Evolutionary conservation across 2,888 invertebrate species (phyloP).

Genomic region (Epirrhoe alternata): DNA sequence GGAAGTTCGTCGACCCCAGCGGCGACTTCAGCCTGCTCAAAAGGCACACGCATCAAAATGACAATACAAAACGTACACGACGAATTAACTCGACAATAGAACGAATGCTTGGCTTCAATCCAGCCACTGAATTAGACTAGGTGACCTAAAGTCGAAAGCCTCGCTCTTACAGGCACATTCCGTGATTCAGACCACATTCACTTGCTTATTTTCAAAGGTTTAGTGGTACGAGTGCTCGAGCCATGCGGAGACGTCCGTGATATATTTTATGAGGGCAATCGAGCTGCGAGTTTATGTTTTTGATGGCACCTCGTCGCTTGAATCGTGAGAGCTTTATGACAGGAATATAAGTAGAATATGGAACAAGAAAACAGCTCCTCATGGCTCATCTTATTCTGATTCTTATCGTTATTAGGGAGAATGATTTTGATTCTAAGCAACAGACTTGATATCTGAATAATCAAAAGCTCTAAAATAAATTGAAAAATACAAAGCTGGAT

Average conservation of each 20-base stretch:
- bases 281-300: constrained; percentile 33
- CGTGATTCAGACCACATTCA: constrained; percentile 30
- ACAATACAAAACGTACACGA: constrained; percentile 70
- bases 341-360: constrained; percentile 17
- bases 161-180: constrained; percentile 44
- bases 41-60: constrained; percentile 59
- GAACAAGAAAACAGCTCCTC: background rate
- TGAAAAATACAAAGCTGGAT: constrained; percentile 2
- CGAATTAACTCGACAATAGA: constrained; percentile 72
- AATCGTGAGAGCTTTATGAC: constrained; percentile 34
- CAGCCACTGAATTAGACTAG: constrained; percentile 77
- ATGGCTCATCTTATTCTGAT: constrained; percentile 1
- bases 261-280: constrained; percentile 37
- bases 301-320: constrained; percentile 35
- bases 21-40: constrained; percentile 53
- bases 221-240: constrained; percentile 24
- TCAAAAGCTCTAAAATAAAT: background rate
- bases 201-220: constrained; percentile 27
- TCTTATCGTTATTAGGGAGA: background rate
- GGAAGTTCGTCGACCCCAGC: constrained; percentile 70
- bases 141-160: constrained; percentile 58
- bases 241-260: constrained; percentile 18
- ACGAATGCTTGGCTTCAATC: constrained; percentile 78
- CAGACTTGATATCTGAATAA: background rate
- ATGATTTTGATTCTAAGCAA: background rate